Percentiles rank a stretch among this genome's conserved stretches.
phyloP scores from a whole-genome alignment of 2,888 invertebrate species.

The Acanthococcus lagerstroemiae region DNA sequence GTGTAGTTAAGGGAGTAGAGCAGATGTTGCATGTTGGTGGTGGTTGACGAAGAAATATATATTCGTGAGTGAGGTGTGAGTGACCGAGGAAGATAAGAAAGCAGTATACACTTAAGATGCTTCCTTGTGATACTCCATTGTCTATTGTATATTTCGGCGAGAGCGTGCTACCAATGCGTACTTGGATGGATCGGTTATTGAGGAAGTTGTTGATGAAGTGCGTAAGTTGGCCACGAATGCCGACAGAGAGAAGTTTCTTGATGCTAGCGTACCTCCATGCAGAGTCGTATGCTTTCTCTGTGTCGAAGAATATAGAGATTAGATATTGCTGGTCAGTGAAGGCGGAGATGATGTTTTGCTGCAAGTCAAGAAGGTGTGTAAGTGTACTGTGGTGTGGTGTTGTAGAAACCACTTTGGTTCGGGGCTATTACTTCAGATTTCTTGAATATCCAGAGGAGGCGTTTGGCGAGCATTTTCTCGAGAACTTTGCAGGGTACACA shows the following conservation, averaged over 20 bases:
- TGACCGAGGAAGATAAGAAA: no score
- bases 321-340: neutral
- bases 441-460: no score
- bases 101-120: neutral
- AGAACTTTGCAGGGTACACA: no score
- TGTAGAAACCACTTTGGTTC: no score
- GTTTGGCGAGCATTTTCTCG: no score
- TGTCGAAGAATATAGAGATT: neutral
- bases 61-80: no score
- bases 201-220: neutral
- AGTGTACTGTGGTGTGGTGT: no score
- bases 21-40: no score
- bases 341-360: neutral
- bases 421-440: no score
- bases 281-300: neutral
- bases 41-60: no score
- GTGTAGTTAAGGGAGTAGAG: no score
- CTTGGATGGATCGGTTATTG: neutral
- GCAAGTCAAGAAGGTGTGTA: neutral
- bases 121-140: neutral
- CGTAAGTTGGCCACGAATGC: neutral
- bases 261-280: no score
- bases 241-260: neutral
- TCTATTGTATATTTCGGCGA: neutral
- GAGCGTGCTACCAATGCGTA: neutral